A percentile compares a stretch with the other conserved stretches of the same genome.
Evolutionary conservation across 2,797 vertebrate species (phyloP).

Genomic region (Sardinella longiceps): DNA sequence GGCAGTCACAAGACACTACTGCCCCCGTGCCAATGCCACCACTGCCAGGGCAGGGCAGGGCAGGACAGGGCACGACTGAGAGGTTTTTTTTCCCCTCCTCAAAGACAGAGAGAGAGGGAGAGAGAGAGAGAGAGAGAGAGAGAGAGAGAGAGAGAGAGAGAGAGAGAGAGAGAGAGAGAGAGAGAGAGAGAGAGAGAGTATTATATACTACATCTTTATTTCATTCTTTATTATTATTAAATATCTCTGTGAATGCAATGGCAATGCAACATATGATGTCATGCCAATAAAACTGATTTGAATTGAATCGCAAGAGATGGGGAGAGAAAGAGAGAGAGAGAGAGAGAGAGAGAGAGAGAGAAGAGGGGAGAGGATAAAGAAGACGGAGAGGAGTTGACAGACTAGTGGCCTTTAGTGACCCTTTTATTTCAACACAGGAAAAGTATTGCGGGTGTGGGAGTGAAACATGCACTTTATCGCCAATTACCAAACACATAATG

Average conservation of each 20-base stretch:
- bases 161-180: neutral
- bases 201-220: no score
- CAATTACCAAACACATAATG: neutral
- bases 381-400: neutral
- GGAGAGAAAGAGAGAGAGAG: neutral
- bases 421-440: no score
- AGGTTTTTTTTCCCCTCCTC: neutral
- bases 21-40: slow-evolving; percentile 15
- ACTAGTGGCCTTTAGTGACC: no score
- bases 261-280: no score
- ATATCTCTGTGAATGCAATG: no score
- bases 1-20: slow-evolving; percentile 45
- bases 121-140: no score
- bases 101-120: neutral
- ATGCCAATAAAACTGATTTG: no score
- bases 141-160: neutral
- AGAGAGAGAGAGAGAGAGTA: neutral
- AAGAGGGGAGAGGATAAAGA: neutral
- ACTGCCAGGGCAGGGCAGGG: neutral
- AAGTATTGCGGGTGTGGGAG: neutral
- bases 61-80: neutral
- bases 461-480: neutral
- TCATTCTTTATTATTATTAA: no score
- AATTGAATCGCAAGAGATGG: no score
- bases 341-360: neutral